Conservation (phyloP, 2,797 vertebrate genomes). For the Manis pentadactyla region DNA sequence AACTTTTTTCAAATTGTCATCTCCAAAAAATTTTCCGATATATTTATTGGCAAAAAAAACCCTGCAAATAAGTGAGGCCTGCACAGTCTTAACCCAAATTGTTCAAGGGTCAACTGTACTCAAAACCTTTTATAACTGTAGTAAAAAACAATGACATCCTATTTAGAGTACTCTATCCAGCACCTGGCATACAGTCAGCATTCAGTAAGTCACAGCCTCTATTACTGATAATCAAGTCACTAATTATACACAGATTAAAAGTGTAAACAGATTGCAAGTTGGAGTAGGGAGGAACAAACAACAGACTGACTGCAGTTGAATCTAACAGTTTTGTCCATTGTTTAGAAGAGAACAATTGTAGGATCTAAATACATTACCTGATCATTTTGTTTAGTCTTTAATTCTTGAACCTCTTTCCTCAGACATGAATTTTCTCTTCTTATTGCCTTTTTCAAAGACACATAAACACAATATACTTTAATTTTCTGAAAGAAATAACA, state of each 20-base stretch:
- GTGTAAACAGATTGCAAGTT: neutral
- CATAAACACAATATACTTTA: constrained; percentile 63
- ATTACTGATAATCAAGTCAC: constrained; percentile 6
- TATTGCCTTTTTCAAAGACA: constrained; percentile 88
- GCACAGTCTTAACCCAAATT: too few species aligned
- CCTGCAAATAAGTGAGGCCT: too few species aligned
- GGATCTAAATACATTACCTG: constrained; percentile 87
- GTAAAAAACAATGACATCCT: neutral
- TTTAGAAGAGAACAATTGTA: neutral
- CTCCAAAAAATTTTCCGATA: too few species aligned
- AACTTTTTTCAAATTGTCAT: too few species aligned
- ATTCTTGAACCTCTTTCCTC: constrained; percentile 89
- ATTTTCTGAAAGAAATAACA: neutral
- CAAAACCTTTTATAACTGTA: neutral
- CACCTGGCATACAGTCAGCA: neutral
- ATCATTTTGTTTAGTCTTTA: constrained; percentile 90
- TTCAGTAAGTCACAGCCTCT: neutral
- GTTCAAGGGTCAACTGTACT: neutral
- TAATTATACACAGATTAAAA: constrained; percentile 45
- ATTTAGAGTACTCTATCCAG: neutral
- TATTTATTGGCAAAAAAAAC: too few species aligned
- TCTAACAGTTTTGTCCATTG: neutral
- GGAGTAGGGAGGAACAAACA: neutral
- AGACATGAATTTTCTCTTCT: constrained; percentile 90
- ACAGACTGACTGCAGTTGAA: neutral